phyloP scores from a whole-genome alignment of 2,888 invertebrate genomes.

The Aphidius colemani region DNA sequence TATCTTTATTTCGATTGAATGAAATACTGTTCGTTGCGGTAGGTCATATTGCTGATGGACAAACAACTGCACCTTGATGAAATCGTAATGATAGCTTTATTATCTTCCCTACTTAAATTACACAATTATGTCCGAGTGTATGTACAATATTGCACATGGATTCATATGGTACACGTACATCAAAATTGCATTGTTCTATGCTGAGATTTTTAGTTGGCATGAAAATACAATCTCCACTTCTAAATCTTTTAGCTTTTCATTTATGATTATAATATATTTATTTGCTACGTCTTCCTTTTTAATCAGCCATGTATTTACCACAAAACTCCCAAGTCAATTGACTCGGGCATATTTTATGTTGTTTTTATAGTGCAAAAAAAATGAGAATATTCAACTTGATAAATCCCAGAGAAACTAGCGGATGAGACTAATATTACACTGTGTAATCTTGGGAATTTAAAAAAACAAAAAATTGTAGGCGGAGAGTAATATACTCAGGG shows the following conservation, averaged over 20 bases:
- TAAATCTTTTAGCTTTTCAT: slow-evolving; percentile 8
- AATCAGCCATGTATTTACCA: slow-evolving; percentile 7
- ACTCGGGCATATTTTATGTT: not conserved
- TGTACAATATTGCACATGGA: slow-evolving; percentile 1
- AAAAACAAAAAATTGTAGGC: slow-evolving; percentile 25
- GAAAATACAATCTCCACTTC: slow-evolving; percentile 12
- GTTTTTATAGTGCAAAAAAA: not conserved
- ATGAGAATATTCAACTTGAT: too few relatives aligned
- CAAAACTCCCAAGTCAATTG: not conserved
- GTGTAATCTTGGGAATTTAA: too few relatives aligned
- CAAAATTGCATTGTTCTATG: too few relatives aligned
- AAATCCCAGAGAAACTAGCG: too few relatives aligned
- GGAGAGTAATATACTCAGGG: slow-evolving; percentile 24
- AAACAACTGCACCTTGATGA: slow-evolving; percentile 32
- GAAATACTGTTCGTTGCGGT: slow-evolving; percentile 30
- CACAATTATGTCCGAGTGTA: slow-evolving; percentile 37
- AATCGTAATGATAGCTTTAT: slow-evolving; percentile 39
- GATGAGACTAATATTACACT: too few relatives aligned
- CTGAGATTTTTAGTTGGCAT: not conserved
- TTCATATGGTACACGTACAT: too few relatives aligned
- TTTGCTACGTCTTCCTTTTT: not conserved
- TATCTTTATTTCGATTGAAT: slow-evolving; percentile 2
- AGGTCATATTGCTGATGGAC: slow-evolving; percentile 29
- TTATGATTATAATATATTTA: not conserved
- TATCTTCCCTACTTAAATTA: slow-evolving; percentile 33